A percentile compares a stretch with the other conserved stretches of the same genome.
Evolutionary conservation across 2,888 invertebrate species (phyloP).

Genomic region (Pterobdella sp.): DNA sequence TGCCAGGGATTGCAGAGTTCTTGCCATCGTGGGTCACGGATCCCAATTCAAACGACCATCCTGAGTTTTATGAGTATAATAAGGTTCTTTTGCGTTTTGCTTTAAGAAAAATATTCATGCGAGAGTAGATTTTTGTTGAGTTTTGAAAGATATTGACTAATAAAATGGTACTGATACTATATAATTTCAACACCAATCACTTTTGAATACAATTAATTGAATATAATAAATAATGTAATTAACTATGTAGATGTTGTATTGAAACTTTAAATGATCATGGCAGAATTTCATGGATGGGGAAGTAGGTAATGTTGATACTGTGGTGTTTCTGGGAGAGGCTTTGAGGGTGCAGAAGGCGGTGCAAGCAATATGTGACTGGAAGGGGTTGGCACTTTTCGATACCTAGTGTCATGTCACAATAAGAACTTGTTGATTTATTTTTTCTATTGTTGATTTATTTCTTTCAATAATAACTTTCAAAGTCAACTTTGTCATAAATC

Average conservation of each 20-base stretch:
- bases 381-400: slow-evolving; percentile 49
- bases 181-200: no score
- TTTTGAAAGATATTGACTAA: no score
- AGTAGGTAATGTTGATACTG: slow-evolving; percentile 63
- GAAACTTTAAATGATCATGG: not conserved
- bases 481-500: no score
- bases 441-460: not conserved
- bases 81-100: not conserved
- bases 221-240: not conserved
- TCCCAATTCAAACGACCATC: not conserved
- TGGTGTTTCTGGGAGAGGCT: slow-evolving; percentile 61
- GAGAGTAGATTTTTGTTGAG: no score
- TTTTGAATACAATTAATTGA: no score
- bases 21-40: slow-evolving; percentile 2
- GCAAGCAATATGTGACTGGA: slow-evolving; percentile 74
- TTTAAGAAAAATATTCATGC: no score
- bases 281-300: slow-evolving; percentile 75
- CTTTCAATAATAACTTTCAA: no score
- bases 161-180: no score
- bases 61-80: not conserved
- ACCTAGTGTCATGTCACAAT: not conserved
- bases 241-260: not conserved
- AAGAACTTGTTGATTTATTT: not conserved
- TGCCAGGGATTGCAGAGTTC: not conserved
- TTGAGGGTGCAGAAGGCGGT: slow-evolving; percentile 63